phyloP scores from a whole-genome alignment of 2,113 vertebrate species.

The Mastomys coucha region DNA sequence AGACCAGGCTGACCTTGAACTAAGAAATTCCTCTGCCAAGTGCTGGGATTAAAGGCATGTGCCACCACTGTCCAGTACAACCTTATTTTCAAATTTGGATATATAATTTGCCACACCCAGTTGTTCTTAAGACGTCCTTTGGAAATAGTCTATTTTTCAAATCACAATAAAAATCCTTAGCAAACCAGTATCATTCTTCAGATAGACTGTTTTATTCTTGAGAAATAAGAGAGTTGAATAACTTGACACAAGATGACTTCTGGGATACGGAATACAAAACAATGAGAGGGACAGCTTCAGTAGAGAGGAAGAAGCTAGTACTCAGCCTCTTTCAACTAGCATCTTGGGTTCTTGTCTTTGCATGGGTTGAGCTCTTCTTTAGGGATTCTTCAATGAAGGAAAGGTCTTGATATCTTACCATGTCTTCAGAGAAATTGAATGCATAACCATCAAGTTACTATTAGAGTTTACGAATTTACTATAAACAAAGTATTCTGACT shows the following conservation, averaged over 20 bases:
- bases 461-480: background rate
- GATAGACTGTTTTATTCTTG: background rate
- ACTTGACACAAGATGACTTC: background rate
- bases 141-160: background rate
- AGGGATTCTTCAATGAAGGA: background rate
- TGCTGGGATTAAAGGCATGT: too few species aligned
- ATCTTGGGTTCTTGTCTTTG: background rate
- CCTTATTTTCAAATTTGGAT: background rate
- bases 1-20: too few species aligned
- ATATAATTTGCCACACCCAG: background rate
- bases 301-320: accelerated
- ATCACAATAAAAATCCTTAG: background rate
- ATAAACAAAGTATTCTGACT: background rate
- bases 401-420: too few species aligned
- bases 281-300: background rate
- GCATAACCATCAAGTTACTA: background rate
- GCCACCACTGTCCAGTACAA: too few species aligned
- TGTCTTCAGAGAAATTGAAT: background rate
- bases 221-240: background rate
- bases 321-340: background rate
- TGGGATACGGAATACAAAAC: background rate
- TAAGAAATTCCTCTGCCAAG: too few species aligned
- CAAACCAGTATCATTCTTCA: background rate
- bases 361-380: background rate
- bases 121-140: background rate